Conservation (phyloP, 2,888 invertebrate genomes). For the Callyntrura guangdongensis region DNA sequence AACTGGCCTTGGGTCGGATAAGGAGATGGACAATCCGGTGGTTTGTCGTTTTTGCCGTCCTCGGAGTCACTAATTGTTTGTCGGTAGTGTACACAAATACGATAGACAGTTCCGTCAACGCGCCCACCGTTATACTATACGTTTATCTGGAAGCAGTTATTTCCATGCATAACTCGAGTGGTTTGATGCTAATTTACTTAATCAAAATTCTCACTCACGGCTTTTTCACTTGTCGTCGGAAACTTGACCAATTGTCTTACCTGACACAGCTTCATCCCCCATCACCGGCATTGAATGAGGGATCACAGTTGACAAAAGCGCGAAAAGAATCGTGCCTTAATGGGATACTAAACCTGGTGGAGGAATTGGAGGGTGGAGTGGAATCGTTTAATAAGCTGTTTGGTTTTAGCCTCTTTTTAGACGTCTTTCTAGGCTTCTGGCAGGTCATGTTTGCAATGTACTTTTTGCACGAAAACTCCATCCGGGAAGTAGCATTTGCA, state of each 20-base stretch:
- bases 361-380: slow-evolving; percentile 41
- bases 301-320: too few species aligned
- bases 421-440: slow-evolving; percentile 33
- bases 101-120: background rate
- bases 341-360: slow-evolving; percentile 5
- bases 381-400: slow-evolving; percentile 32
- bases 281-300: too few species aligned
- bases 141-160: slow-evolving; percentile 25
- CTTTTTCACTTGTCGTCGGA: background rate
- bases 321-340: background rate
- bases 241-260: background rate
- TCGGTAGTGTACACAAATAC: background rate
- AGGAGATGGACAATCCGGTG: slow-evolving; percentile 37
- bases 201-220: slow-evolving; percentile 52
- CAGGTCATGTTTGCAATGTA: slow-evolving; percentile 60
- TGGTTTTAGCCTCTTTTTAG: slow-evolving; percentile 53
- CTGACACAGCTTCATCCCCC: background rate
- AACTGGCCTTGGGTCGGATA: background rate
- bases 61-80: slow-evolving; percentile 10
- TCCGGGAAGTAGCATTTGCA: slow-evolving; percentile 17
- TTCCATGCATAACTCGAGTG: slow-evolving; percentile 49
- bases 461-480: slow-evolving; percentile 16
- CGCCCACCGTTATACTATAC: background rate
- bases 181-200: slow-evolving; percentile 51
- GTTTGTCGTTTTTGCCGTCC: slow-evolving; percentile 10